Percentiles rank a stretch among this genome's conserved stretches.
Conservation (phyloP, 2,888 invertebrate genomes). For the Chalcis sispes region DNA sequence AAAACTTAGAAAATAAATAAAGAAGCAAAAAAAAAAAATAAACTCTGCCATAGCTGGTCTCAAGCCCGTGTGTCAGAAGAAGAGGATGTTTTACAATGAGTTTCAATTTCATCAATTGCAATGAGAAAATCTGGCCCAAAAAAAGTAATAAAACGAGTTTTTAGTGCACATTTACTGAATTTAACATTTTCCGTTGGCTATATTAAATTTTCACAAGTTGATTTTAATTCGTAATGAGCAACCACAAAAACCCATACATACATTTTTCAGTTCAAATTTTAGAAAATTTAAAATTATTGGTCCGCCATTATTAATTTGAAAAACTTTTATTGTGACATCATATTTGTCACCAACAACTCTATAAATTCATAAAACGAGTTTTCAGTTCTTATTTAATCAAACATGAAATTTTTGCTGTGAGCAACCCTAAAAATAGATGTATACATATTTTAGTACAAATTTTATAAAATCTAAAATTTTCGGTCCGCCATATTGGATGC, state of each 20-base stretch:
- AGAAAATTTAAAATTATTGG: not conserved
- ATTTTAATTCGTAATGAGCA: too few relatives aligned
- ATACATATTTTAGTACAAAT: too few relatives aligned
- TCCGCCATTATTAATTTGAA: not conserved
- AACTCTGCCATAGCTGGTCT: slow-evolving; percentile 1
- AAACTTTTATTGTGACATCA: too few relatives aligned
- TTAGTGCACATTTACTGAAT: slow-evolving; percentile 13
- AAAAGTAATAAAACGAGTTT: not conserved
- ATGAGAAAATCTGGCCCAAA: slow-evolving; percentile 2
- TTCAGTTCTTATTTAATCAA: too few relatives aligned
- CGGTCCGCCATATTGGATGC: not conserved
- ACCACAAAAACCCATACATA: not conserved
- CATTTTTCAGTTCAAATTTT: slow-evolving; percentile 5
- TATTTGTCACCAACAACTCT: too few relatives aligned
- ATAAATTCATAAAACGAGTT: too few relatives aligned
- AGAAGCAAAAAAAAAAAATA: not conserved
- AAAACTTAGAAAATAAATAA: too few relatives aligned
- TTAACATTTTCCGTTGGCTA: slow-evolving; percentile 11
- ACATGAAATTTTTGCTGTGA: too few relatives aligned
- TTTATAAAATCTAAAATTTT: too few relatives aligned
- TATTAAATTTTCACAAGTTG: slow-evolving; percentile 1
- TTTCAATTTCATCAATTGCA: slow-evolving; percentile 3
- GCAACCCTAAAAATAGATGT: too few relatives aligned
- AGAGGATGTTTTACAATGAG: not conserved
- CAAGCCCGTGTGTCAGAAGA: slow-evolving; percentile 8